Conservation (phyloP, 1,140 invertebrate species). For the Laodelphax striatellus region DNA sequence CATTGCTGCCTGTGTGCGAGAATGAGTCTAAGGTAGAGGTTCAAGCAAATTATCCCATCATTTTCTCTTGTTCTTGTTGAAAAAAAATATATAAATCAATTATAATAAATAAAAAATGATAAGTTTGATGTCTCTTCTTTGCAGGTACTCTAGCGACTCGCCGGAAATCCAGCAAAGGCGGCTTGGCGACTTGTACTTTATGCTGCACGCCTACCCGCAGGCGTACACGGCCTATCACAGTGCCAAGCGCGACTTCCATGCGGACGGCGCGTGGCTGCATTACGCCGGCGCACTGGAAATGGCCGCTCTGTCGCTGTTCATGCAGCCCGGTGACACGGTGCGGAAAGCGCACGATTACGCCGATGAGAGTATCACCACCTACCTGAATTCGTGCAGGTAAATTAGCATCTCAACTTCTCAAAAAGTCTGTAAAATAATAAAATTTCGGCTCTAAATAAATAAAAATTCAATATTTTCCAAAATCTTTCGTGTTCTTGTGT, state of each 20-base stretch:
- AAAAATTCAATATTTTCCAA: too few species aligned
- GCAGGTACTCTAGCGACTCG: conserved; percentile 79
- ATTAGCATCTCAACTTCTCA: conserved; percentile 11
- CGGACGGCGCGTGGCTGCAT: conserved; percentile 93
- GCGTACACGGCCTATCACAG: conserved; percentile 91
- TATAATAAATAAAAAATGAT: too few species aligned
- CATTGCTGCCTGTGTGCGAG: too few species aligned
- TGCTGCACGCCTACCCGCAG: conserved; percentile 87
- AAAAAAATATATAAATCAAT: too few species aligned
- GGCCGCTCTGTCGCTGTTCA: conserved; percentile 85
- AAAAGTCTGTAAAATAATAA: too few species aligned
- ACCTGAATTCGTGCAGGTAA: conserved; percentile 78
- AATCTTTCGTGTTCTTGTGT: too few species aligned
- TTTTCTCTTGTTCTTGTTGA: too few species aligned
- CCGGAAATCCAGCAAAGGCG: conserved; percentile 86
- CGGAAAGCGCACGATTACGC: conserved; percentile 78
- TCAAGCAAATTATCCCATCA: too few species aligned
- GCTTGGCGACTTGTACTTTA: conserved; percentile 89
- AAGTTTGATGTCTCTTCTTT: too few species aligned
- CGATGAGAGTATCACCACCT: conserved; percentile 84
- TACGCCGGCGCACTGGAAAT: conserved; percentile 93
- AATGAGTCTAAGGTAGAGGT: too few species aligned
- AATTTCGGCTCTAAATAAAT: too few species aligned
- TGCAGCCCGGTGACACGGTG: conserved; percentile 59
- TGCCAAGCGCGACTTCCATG: conserved; percentile 90